Percentiles rank a stretch among this genome's conserved stretches.
Evolutionary conservation across 2,888 invertebrate genomes (phyloP).

Genomic region (Macrophya alboannulata): DNA sequence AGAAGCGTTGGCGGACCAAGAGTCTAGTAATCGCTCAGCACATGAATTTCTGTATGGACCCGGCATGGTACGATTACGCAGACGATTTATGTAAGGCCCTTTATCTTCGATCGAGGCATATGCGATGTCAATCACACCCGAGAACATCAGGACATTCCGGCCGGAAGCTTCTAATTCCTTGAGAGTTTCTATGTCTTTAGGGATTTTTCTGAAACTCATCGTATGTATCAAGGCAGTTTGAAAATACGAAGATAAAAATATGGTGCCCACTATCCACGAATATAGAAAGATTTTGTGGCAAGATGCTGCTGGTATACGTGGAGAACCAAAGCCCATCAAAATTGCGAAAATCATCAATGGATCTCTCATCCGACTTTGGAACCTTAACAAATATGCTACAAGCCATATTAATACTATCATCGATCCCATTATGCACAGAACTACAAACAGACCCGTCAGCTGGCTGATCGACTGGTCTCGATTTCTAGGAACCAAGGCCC

Average conservation of each 20-base stretch:
- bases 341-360: constrained; percentile 12
- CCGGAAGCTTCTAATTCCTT: constrained; percentile 28
- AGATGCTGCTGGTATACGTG: neutral
- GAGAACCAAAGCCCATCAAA: constrained; percentile 1
- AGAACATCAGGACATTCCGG: constrained; percentile 6
- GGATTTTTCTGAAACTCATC: neutral
- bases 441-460: neutral
- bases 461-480: neutral
- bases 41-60: neutral
- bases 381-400: neutral
- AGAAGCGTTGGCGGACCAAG: constrained; percentile 2
- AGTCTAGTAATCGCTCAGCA: neutral
- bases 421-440: neutral
- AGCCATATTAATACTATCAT: constrained; percentile 4
- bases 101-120: neutral
- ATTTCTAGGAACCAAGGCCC: constrained; percentile 32
- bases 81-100: constrained; percentile 3
- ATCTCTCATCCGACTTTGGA: neutral
- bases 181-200: constrained; percentile 24
- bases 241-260: neutral
- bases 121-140: constrained; percentile 16
- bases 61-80: neutral
- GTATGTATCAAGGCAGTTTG: constrained; percentile 8
- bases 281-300: neutral
- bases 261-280: neutral